A percentile compares a stretch with the other conserved stretches of the same genome.
phyloP scores from a whole-genome alignment of 2,888 invertebrate species.

The Cetonia aurata region DNA sequence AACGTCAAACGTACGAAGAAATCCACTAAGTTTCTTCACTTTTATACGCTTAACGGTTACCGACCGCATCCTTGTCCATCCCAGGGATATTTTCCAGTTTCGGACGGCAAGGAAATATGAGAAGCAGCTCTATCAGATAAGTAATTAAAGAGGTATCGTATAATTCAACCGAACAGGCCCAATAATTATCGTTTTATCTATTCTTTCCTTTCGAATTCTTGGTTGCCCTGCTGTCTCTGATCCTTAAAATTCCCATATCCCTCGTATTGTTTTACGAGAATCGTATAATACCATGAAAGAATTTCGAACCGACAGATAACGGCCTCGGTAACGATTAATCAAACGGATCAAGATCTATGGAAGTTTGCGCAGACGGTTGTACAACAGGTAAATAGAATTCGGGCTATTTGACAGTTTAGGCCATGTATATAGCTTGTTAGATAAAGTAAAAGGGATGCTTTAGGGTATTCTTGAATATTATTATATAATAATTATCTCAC shows the following conservation, averaged over 20 bases:
- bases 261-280: slow-evolving; percentile 14
- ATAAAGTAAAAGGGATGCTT: too few relatives aligned
- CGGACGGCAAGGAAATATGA: slow-evolving; percentile 36
- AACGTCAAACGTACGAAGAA: not conserved
- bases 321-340: slow-evolving; percentile 7
- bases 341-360: slow-evolving; percentile 1
- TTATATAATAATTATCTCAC: too few relatives aligned
- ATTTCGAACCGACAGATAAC: slow-evolving; percentile 7
- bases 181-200: slow-evolving; percentile 38
- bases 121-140: slow-evolving; percentile 32
- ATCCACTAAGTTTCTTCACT: too few relatives aligned
- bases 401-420: too few relatives aligned
- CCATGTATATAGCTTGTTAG: too few relatives aligned
- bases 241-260: slow-evolving; percentile 2
- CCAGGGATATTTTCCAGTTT: slow-evolving; percentile 6
- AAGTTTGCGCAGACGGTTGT: not conserved
- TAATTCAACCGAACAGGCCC: slow-evolving; percentile 29
- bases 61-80: too few relatives aligned
- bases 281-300: not conserved
- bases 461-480: too few relatives aligned
- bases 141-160: slow-evolving; percentile 31
- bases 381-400: slow-evolving; percentile 7
- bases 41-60: too few relatives aligned
- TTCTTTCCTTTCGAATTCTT: slow-evolving; percentile 13
- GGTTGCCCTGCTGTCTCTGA: not conserved